Percentiles rank a stretch among this genome's conserved stretches.
Evolutionary conservation across 2,888 invertebrate genomes (phyloP).

Genomic region (Eristalis tenax): DNA sequence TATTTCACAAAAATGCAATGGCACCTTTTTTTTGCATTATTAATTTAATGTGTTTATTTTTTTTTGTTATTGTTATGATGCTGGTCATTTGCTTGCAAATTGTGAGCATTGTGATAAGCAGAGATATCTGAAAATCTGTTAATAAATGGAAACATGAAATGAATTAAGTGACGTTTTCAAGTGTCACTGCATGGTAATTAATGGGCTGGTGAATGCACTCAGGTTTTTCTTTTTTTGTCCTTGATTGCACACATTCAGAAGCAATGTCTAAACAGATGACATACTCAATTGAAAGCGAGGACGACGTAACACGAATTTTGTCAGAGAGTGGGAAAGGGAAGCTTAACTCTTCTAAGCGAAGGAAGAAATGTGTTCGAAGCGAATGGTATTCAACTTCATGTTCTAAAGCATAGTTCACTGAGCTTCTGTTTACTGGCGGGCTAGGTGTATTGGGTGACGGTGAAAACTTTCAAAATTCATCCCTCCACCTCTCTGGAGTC

Average conservation of each 20-base stretch:
- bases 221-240: background rate
- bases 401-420: no score
- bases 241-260: background rate
- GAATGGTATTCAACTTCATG: no score
- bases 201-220: background rate
- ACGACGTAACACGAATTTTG: no score
- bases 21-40: background rate
- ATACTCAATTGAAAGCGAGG: no score
- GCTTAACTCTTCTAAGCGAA: no score
- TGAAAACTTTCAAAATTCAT: no score
- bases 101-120: background rate
- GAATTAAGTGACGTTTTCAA: background rate
- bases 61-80: background rate
- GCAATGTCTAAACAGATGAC: background rate
- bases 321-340: no score
- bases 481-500: no score
- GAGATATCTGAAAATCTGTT: background rate
- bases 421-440: no score
- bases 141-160: background rate
- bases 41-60: background rate
- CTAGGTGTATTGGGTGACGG: no score
- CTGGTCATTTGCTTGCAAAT: background rate
- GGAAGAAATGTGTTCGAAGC: no score
- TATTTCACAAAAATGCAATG: background rate
- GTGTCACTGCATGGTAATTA: background rate